Evolutionary conservation across 2,888 invertebrate genomes (phyloP), one percentile per base, ranked within the genome.

Genomic region (Cylindroiulus punctatus): DNA sequence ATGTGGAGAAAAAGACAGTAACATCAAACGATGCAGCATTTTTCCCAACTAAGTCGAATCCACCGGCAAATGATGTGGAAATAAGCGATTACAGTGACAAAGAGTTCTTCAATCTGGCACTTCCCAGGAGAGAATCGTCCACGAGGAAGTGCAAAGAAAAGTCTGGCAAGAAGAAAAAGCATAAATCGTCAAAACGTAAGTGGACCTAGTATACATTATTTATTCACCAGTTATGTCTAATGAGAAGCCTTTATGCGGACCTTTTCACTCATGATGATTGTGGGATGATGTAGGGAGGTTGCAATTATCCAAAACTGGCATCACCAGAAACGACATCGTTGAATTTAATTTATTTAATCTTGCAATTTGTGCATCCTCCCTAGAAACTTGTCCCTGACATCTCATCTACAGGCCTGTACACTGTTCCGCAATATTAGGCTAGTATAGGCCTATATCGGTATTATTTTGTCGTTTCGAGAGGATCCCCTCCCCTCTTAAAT

Each of bases 81-180:
- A 52, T 84, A 76, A 85, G 85, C 65, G 85, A 85, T 32, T 52
- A 32, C 65, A 85, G 57, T 36, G 85, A 85, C 36, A 85, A 85
- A 85, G 85, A 85, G 40, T 85, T 85, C 57, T 86, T 76, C 32
- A 42, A 86, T 81, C 47, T 86, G 17, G 81, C 86, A 14, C 14
- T 86, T 30, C 83, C 83, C 19, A 44, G 83, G 47, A 32, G 52
- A 22, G 52, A 52, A 42, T 52, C 65, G n/a, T 86, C 87, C 14
- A 82, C 86, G 65, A 65, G 86, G 30, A 87, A 86, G 36, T 86
- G 86, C 36, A 87, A 87, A 81, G 86, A 86, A 42, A 86, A 82
- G 42, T 44, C 84, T 14, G 19, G 85, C 44, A 52, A 84, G 44
- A 87, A 84, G 76, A 36, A 82, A 57, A 40, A 87, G 52, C 84